Conservation (phyloP, 2,888 invertebrate genomes). For the Nebria salina region DNA sequence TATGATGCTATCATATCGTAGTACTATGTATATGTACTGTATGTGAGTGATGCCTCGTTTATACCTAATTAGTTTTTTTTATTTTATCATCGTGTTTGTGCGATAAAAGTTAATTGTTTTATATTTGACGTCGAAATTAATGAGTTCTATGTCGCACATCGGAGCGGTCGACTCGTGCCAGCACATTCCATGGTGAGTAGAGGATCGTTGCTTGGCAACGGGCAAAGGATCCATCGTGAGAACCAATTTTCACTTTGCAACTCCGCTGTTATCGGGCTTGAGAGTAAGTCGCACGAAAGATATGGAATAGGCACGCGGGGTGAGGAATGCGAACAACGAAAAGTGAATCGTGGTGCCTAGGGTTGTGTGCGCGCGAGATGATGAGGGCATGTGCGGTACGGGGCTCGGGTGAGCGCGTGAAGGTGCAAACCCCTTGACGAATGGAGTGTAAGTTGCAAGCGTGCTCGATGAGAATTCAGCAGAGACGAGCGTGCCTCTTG, state of each 20-base stretch:
- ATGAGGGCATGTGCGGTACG: not conserved
- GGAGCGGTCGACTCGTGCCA: slow-evolving; percentile 17
- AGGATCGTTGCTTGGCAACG: slow-evolving; percentile 39
- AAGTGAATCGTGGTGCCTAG: slow-evolving; percentile 18
- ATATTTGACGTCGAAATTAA: slow-evolving; percentile 44
- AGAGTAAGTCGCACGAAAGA: not conserved
- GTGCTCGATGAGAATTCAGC: slow-evolving; percentile 26
- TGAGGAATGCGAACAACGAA: not conserved
- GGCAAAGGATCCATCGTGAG: slow-evolving; percentile 22
- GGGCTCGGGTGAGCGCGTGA: not conserved
- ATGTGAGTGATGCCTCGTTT: slow-evolving; percentile 20
- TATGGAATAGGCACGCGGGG: not conserved
- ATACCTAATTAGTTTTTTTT: slow-evolving; percentile 33
- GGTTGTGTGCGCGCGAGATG: slow-evolving; percentile 10
- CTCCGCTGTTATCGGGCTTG: slow-evolving; percentile 26
- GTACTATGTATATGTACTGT: not conserved
- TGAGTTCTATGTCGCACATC: slow-evolving; percentile 31
- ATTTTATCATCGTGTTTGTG: slow-evolving; percentile 4
- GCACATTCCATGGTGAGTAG: slow-evolving; percentile 34
- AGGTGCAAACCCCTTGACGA: slow-evolving; percentile 41
- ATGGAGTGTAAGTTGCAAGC: slow-evolving; percentile 35
- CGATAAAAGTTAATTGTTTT: slow-evolving; percentile 44
- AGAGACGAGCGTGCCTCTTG: slow-evolving; percentile 30
- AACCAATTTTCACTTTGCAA: slow-evolving; percentile 45
- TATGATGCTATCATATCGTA: too few species aligned